Percentiles rank a stretch among this genome's conserved stretches.
Evolutionary conservation across 2,888 invertebrate species (phyloP).

Genomic region (Acleris literana): DNA sequence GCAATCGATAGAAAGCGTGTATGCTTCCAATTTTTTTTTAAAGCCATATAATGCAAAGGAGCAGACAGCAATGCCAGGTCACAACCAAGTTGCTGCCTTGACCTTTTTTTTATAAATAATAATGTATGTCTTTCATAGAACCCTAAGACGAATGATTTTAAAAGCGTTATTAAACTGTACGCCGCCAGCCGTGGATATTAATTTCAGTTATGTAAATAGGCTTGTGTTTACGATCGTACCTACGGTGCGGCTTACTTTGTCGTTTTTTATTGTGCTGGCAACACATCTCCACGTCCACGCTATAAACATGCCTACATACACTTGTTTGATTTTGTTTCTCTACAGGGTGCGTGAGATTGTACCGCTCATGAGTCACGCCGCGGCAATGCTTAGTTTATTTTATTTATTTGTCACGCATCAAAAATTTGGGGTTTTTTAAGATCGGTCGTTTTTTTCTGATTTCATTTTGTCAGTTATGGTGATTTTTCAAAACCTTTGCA

Average conservation of each 20-base stretch:
- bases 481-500: background rate
- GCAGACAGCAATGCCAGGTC: too few relatives aligned
- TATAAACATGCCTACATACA: constrained; percentile 31
- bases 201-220: constrained; percentile 33
- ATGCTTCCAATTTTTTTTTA: too few relatives aligned
- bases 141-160: constrained; percentile 17
- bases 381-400: constrained; percentile 13
- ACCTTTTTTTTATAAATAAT: too few relatives aligned
- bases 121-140: constrained; percentile 3
- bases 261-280: constrained; percentile 33
- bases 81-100: too few relatives aligned
- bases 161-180: constrained; percentile 16
- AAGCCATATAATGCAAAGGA: too few relatives aligned
- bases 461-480: too few relatives aligned
- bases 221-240: constrained; percentile 28
- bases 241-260: constrained; percentile 35
- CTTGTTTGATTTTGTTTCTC: constrained; percentile 20
- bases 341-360: constrained; percentile 22
- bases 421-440: background rate
- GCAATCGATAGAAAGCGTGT: too few relatives aligned
- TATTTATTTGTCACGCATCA: constrained; percentile 24
- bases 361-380: constrained; percentile 23
- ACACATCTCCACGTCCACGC: constrained; percentile 30
- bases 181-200: constrained; percentile 13
- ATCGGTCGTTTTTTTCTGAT: too few relatives aligned